Evolutionary conservation across 2,888 invertebrate species (phyloP).

Genomic region (Odontomyia ornata): DNA sequence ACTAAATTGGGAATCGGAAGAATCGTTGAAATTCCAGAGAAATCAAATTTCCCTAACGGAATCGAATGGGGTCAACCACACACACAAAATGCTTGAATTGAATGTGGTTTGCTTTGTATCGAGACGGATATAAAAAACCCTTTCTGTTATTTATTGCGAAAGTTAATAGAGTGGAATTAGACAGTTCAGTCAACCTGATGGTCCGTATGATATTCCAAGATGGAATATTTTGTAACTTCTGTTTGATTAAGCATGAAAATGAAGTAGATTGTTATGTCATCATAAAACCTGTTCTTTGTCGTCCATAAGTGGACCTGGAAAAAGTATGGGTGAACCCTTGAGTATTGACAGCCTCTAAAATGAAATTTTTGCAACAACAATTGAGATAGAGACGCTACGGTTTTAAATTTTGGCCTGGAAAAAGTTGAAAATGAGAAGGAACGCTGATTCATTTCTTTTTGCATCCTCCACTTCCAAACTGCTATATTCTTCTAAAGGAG

Average conservation of each 20-base stretch:
- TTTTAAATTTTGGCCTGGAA: too few relatives aligned
- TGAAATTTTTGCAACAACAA: too few relatives aligned
- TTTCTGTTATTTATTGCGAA: constrained; percentile 24
- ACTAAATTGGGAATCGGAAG: background rate
- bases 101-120: background rate
- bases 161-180: constrained; percentile 35
- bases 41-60: constrained; percentile 15
- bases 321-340: background rate
- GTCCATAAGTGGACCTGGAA: background rate
- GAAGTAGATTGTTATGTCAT: background rate
- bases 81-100: background rate
- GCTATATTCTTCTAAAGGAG: too few relatives aligned
- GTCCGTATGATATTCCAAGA: background rate
- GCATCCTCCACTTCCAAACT: too few relatives aligned
- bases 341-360: background rate
- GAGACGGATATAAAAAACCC: constrained; percentile 15
- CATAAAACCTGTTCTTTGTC: background rate
- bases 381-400: too few relatives aligned
- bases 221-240: constrained; percentile 4
- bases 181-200: constrained; percentile 8
- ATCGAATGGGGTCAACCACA: constrained; percentile 9
- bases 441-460: too few relatives aligned
- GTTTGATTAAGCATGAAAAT: constrained; percentile 27
- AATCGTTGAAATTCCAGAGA: background rate
- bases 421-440: too few relatives aligned